phyloP scores from a whole-genome alignment of 2,797 vertebrate genomes.

The Menidia menidia region DNA sequence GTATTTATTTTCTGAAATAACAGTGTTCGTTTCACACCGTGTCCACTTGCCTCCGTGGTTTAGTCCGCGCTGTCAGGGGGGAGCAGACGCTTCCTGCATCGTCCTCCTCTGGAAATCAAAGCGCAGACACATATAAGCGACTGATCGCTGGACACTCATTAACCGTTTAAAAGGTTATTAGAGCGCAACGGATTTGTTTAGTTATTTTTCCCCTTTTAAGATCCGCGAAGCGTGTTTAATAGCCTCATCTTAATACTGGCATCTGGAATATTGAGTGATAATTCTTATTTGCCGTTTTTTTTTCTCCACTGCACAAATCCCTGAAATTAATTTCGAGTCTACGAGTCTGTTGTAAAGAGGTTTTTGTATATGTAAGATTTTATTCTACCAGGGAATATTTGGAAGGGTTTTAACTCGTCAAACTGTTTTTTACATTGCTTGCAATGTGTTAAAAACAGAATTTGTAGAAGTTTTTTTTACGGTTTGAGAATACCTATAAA shows the following conservation, averaged over 20 bases:
- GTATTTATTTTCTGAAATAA: neutral
- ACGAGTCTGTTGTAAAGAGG: neutral
- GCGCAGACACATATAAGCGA: constrained; percentile 38
- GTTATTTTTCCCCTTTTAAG: neutral
- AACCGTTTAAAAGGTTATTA: constrained; percentile 12
- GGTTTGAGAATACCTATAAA: neutral
- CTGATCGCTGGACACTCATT: constrained; percentile 35
- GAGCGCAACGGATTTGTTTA: constrained; percentile 1
- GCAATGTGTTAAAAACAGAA: too few species aligned
- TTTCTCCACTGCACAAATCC: neutral
- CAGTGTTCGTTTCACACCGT: neutral
- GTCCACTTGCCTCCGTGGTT: neutral
- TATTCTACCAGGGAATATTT: neutral
- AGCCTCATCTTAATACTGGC: neutral
- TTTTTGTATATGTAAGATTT: neutral
- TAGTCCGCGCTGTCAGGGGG: constrained; percentile 1
- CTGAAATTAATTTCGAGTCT: constrained; percentile 14
- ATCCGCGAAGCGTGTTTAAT: neutral
- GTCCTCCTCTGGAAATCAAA: constrained; percentile 41
- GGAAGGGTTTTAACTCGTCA: neutral
- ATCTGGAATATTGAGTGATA: neutral
- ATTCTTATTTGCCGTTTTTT: neutral
- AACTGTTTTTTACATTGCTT: too few species aligned
- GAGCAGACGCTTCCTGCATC: constrained; percentile 45
- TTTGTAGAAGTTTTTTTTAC: too few species aligned